These are phyloP conservation scores for Exocentrus adspersus DNA, from an alignment of 2,888 invertebrate species.

Conservation along the genomic window DNA sequence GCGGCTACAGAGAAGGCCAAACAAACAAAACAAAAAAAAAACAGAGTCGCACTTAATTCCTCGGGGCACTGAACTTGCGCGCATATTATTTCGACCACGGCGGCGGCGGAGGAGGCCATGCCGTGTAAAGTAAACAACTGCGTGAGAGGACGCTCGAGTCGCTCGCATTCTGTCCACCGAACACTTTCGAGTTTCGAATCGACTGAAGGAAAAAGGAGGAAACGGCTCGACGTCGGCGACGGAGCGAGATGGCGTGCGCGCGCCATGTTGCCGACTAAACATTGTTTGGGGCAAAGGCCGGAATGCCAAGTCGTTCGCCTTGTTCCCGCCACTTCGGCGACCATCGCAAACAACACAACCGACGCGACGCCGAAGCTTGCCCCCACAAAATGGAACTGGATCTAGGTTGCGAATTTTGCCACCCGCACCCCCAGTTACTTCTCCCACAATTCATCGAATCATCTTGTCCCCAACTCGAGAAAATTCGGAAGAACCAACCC, in stretches of 20 bases:
- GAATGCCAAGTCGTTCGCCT: background rate
- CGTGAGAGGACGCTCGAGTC: constrained; percentile 32
- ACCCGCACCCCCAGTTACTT: no score
- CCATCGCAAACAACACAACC: no score
- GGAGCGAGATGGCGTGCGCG: constrained; percentile 47
- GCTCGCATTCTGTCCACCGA: constrained; percentile 38
- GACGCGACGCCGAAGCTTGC: no score
- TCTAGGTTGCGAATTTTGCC: no score
- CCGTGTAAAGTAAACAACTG: constrained; percentile 40
- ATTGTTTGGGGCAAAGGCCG: constrained; percentile 14
- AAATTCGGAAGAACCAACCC: no score
- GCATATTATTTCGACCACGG: constrained; percentile 31
- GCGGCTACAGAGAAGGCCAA: background rate
- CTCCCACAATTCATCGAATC: no score
- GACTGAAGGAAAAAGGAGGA: constrained; percentile 54
- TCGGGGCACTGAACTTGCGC: constrained; percentile 24
- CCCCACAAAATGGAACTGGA: no score
- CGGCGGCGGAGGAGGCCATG: constrained; percentile 3
- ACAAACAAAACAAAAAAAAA: no score
- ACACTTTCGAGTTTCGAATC: constrained; percentile 46
- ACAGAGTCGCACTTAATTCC: constrained; percentile 14
- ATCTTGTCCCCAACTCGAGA: no score
- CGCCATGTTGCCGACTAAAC: constrained; percentile 47
- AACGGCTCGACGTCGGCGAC: no score
- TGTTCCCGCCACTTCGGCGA: background rate